Base-by-base conservation (phyloP, 2,888 invertebrate species). In the Nesidiocoris tenuis region DNA sequence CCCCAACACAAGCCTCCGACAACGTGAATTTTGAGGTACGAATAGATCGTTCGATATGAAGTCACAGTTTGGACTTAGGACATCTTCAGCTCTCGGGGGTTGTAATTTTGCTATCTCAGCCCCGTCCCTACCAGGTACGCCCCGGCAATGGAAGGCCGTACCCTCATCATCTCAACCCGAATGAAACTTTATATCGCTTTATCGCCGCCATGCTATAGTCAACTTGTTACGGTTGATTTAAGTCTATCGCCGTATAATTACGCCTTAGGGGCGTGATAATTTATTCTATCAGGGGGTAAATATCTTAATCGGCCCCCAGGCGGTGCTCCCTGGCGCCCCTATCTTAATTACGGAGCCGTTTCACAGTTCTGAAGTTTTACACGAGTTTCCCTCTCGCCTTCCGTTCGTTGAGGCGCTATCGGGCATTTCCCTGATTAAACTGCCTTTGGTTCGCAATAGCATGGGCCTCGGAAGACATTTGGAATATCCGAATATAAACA, bases 191-290 rank as follows among this genome's bases (percentile, higher is more conserved):
- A 72, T 72, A 72, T 39, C 63, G 72, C 72, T 56, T 72, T 39
- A 72, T 56, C 57, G 25, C 21, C 72, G 56, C 22, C 19, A 25
- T 56, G 16, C 63, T 54, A 72, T 72, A 72, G 72, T 72, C 72
- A 72, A 72, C 72, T 72, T 72, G 72, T 72, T 72, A 72, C 61
- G 54, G 72, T 61, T 72, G 72, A 72, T 61, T 72, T 72, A 72
- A 17, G 61, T 54, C 61, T 61, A 72, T 72, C 61, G 63, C 72
- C 18, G 61, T 63, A 72, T 72, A 72, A 72, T 72, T 72, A 72
- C 72, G 72, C 72, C 72, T 72, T 72, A 54, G 72, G 72, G 72
- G 72, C 63, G 61, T 63, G 61, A 72, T 72, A 72, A 72, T 72
- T 72, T 72, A 72, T 72, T 72, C 63, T 72, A 72, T 72, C 72